Percentiles rank a stretch among this genome's conserved stretches.
These are phyloP conservation scores for Myopa testacea DNA, from an alignment of 2,888 invertebrate species.

Conservation along the genomic window DNA sequence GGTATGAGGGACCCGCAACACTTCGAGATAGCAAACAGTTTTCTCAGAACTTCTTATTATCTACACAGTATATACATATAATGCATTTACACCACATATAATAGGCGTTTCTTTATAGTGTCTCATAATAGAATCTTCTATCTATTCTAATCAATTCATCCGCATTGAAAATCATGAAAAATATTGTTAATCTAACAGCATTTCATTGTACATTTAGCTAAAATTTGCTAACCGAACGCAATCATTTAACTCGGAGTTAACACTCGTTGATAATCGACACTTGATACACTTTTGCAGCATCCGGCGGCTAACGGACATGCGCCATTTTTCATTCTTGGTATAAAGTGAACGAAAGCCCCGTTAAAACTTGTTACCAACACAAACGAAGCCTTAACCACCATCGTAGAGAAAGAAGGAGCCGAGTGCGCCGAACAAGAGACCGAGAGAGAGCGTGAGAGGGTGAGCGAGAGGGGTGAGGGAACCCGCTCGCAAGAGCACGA, in stretches of 20 bases:
- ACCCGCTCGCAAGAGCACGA: neutral
- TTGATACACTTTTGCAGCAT: slow-evolving; percentile 35
- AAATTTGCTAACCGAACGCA: too few species aligned
- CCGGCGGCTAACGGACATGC: slow-evolving; percentile 56
- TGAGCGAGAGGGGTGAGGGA: neutral
- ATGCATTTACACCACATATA: too few species aligned
- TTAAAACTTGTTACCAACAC: slow-evolving; percentile 41
- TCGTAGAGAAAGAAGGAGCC: slow-evolving; percentile 37
- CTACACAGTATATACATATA: too few species aligned
- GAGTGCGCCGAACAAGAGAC: slow-evolving; percentile 22
- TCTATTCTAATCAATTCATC: too few species aligned
- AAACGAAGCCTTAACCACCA: slow-evolving; percentile 46
- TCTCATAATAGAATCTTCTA: too few species aligned
- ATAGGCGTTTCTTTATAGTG: too few species aligned
- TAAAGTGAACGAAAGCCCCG: slow-evolving; percentile 12
- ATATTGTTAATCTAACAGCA: too few species aligned
- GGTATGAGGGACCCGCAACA: neutral
- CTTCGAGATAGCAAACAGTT: neutral
- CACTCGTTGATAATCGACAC: too few species aligned
- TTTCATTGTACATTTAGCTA: too few species aligned
- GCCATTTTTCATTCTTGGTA: slow-evolving; percentile 48
- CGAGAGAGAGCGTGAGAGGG: slow-evolving; percentile 6
- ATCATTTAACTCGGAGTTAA: too few species aligned
- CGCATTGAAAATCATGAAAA: too few species aligned
- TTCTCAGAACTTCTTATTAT: slow-evolving; percentile 1